Percentiles rank a stretch among this genome's conserved stretches.
phyloP scores from a whole-genome alignment of 2,888 invertebrate species.

The Sarcophaga caerulescens region DNA sequence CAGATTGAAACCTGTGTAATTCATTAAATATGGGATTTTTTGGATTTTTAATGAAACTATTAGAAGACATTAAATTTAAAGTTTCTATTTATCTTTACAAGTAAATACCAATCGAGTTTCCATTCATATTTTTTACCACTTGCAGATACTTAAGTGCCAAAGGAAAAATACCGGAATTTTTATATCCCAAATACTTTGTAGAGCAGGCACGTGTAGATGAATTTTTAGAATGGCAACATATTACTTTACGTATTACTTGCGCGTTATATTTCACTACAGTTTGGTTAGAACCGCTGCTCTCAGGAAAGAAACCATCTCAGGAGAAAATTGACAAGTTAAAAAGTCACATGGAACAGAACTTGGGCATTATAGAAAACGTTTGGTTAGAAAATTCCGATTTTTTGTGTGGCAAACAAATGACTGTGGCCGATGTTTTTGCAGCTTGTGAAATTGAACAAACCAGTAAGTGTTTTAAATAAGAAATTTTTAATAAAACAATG shows the following conservation, averaged over 20 bases:
- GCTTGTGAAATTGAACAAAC: slow-evolving; percentile 91
- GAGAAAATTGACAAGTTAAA: slow-evolving; percentile 80
- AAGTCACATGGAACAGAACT: slow-evolving; percentile 82
- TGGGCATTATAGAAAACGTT: slow-evolving; percentile 84
- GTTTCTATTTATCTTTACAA: too few species aligned
- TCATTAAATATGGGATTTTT: too few species aligned
- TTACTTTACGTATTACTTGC: slow-evolving; percentile 83
- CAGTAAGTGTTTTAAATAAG: slow-evolving; percentile 81
- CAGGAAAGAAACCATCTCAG: slow-evolving; percentile 81
- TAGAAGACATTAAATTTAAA: too few species aligned
- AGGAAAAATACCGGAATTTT: slow-evolving; percentile 82
- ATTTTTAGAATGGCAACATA: slow-evolving; percentile 88
- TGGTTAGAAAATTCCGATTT: slow-evolving; percentile 83
- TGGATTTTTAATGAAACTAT: too few species aligned
- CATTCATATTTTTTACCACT: neutral
- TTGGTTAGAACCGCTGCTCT: slow-evolving; percentile 82
- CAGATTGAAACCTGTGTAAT: too few species aligned
- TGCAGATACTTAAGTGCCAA: slow-evolving; percentile 76
- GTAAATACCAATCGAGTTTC: too few species aligned
- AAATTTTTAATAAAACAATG: neutral
- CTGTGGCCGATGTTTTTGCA: slow-evolving; percentile 88
- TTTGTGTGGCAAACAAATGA: slow-evolving; percentile 84
- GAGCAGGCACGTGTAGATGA: slow-evolving; percentile 86
- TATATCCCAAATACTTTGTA: slow-evolving; percentile 85
- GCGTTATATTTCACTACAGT: slow-evolving; percentile 83